Evolutionary conservation across 1,140 invertebrate genomes (phyloP), one percentile per base, ranked within the genome.

Genomic region (Drepana arcuata): DNA sequence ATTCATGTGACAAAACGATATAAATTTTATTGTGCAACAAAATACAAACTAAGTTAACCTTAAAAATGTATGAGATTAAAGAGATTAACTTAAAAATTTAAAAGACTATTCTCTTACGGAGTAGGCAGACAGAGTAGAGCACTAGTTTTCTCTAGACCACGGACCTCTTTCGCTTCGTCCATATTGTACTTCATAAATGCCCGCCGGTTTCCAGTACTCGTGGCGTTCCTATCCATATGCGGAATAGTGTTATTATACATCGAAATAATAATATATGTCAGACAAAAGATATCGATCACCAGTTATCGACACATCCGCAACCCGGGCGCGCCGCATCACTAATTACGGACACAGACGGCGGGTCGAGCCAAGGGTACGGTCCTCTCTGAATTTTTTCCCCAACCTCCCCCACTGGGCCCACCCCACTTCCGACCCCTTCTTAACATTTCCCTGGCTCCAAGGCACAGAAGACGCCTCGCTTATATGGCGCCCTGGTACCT

Each of bases 341-440:
- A 81, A 78, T 81, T 75, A 80, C 69, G 55, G 43, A 43, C 53
- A 59, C 67, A 78, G 75, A 73, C 71, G 66, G 66, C 69, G 69
- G 64, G 73, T 70, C 66, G 63, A 50, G 66, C 64, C 65, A 64
- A 78, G 73, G 73, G 69, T 72, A 72, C 70, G 62, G 69, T 65
- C 66, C 65, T 63, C 59, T 53, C 70, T 71, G 68, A 75, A 78
- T 77, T 79, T 80, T 80, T 77, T 80, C 65, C 70, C 67, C 60
- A 52, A 48, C 65, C 67, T 47, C 57, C 51, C 70, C 72, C 71
- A 50, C 67, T 60, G 61, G 69, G 63, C 18, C 18, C 18, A 9
- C 4, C 4, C 4, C 18, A 5, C 18, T 21, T 68, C 68, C 72
- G 58, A 65, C 75, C 75, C 74, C 74, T 80, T 77, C 74, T 74